Base-by-base conservation (phyloP, 2,888 invertebrate species). In the Ichneumoninae sp. region DNA sequence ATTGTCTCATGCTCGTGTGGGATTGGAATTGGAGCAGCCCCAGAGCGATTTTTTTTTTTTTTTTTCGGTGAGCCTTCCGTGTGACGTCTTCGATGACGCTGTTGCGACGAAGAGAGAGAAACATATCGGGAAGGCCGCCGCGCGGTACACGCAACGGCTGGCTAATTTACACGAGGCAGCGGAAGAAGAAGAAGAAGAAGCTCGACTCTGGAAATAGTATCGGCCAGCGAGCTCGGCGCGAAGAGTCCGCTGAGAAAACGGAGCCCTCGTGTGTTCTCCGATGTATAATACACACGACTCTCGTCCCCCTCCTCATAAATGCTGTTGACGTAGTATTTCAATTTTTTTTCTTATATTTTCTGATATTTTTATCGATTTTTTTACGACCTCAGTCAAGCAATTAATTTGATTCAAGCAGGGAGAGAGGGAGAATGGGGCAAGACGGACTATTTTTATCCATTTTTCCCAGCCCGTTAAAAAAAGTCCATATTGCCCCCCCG, bases 191-290 rank as follows among this genome's bases (percentile, higher is more conserved):
- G 69, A 69, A 30, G 69, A 68, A 44, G 44, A 68, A 68, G 85
- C 85, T 86, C 86, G 84, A 85, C 83, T 86, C 88, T 89, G 89
- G 88, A 89, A 89, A 89, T 89, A 89, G 89, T 87, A 84, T 80
- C 86, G 85, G 85, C 74, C 85, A 76, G 65, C 84, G 83, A 87
- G 90, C 90, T 90, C 88, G 87, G 87, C 81, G 85, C 70, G 80
- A 70, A 68, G 75, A 68, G 66, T 71, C 71, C 75, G 79, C 75
- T 74, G 50, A 74, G 75, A 57, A 26, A 26, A 74, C 70, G 82
- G 73, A 78, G 71, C 54, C 60, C 68, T 83, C 82, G 75, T 52
- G 70, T 65, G 44, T 66, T 16, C 44, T 47, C 70, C 70, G 71
- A 60, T 63, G 50, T 74, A 44, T 69, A 54, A 60, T 30, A 71